Conservation (phyloP, 2,888 invertebrate species). For the Crematogaster levior region DNA sequence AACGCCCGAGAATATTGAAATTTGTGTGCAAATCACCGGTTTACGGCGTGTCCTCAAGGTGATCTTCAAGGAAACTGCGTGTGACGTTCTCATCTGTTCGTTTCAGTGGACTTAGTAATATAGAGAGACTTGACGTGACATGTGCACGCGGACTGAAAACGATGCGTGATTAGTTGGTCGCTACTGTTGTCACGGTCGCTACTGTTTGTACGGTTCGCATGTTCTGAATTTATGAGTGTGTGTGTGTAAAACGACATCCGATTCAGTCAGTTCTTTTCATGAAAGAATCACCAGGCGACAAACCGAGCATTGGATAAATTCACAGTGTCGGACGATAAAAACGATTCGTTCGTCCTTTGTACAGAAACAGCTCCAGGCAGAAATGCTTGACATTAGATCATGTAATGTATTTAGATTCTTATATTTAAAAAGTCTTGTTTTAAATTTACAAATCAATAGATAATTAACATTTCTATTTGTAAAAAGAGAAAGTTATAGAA, state of each 20-base stretch:
- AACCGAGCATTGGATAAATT: slow-evolving; percentile 9
- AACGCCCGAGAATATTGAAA: slow-evolving; percentile 2
- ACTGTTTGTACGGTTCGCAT: slow-evolving; percentile 24
- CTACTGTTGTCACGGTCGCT: slow-evolving; percentile 34
- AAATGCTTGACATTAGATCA: slow-evolving; percentile 4
- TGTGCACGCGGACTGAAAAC: slow-evolving; percentile 41
- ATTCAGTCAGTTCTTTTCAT: slow-evolving; percentile 40
- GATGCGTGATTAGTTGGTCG: slow-evolving; percentile 24
- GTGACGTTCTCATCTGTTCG: slow-evolving; percentile 46
- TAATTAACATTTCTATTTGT: background rate
- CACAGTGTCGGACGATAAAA: slow-evolving; percentile 29
- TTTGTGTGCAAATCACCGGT: slow-evolving; percentile 49
- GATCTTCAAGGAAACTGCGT: slow-evolving; percentile 43
- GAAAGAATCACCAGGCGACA: slow-evolving; percentile 37
- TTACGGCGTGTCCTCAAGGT: slow-evolving; percentile 44
- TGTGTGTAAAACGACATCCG: slow-evolving; percentile 26
- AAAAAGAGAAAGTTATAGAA: background rate
- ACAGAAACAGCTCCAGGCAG: background rate
- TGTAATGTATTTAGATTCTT: background rate
- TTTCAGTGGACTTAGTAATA: slow-evolving; percentile 34
- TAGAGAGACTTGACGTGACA: slow-evolving; percentile 41
- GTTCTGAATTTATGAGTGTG: slow-evolving; percentile 15
- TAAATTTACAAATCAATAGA: slow-evolving; percentile 3
- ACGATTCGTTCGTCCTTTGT: background rate
- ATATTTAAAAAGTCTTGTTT: slow-evolving; percentile 11